phyloP scores from a whole-genome alignment of 2,888 invertebrate genomes.

The Steinernema hermaphroditum region DNA sequence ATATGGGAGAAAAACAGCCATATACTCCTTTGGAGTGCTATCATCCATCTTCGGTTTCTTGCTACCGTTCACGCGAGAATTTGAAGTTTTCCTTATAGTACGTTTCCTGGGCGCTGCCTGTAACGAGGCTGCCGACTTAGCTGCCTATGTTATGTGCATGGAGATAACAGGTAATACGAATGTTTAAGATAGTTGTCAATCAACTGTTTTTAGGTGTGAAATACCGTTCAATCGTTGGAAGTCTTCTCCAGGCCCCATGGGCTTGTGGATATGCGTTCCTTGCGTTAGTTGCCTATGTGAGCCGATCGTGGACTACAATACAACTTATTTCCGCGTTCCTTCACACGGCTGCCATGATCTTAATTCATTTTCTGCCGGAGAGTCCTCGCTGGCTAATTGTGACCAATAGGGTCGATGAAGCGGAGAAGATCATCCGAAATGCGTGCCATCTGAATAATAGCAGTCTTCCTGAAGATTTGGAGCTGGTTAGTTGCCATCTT shows the following conservation, averaged over 20 bases:
- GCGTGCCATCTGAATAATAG: slow-evolving; percentile 64
- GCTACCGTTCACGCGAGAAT: slow-evolving; percentile 52
- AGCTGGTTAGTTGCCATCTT: slow-evolving; percentile 49
- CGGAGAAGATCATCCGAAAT: slow-evolving; percentile 64
- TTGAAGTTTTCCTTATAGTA: slow-evolving; percentile 33
- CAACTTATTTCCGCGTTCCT: slow-evolving; percentile 64
- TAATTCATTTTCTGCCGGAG: slow-evolving; percentile 66
- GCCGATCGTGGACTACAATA: slow-evolving; percentile 64
- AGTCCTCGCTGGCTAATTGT: slow-evolving; percentile 66
- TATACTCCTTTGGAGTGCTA: slow-evolving; percentile 61
- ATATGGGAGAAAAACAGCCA: slow-evolving; percentile 66
- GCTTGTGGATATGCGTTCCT: slow-evolving; percentile 66
- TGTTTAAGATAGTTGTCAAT: neutral
- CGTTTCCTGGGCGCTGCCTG: slow-evolving; percentile 47
- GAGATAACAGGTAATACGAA: slow-evolving; percentile 61
- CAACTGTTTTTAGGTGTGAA: slow-evolving; percentile 32
- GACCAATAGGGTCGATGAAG: slow-evolving; percentile 63
- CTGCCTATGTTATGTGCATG: slow-evolving; percentile 66
- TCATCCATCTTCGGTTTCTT: slow-evolving; percentile 66
- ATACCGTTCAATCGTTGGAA: slow-evolving; percentile 66
- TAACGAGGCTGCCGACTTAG: slow-evolving; percentile 66
- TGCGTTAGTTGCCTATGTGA: slow-evolving; percentile 65
- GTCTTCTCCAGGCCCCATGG: slow-evolving; percentile 66
- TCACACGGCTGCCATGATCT: slow-evolving; percentile 62
- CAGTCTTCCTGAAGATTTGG: slow-evolving; percentile 63